These are phyloP conservation scores for Scophthalmus maximus DNA, from an alignment of 2,113 vertebrate genomes.

Conservation along the genomic window DNA sequence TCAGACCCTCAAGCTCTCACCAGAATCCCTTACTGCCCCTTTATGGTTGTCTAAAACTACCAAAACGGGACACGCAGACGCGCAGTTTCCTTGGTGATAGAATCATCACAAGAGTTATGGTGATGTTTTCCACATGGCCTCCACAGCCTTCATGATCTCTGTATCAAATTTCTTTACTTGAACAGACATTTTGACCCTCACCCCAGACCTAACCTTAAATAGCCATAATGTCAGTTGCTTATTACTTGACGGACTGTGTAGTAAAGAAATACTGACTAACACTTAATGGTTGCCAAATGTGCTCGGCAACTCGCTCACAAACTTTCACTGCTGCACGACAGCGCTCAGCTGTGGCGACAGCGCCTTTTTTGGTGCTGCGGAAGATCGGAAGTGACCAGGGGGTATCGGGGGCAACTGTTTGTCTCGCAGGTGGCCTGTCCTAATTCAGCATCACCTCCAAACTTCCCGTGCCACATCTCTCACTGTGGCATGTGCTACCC, in stretches of 20 bases:
- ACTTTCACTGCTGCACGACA: constrained; percentile 53
- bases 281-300: constrained; percentile 84
- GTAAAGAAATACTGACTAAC: constrained; percentile 72
- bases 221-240: constrained; percentile 78
- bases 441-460: constrained; percentile 72
- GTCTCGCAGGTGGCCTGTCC: constrained; percentile 76
- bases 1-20: no score
- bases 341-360: constrained; percentile 37
- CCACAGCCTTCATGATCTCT: constrained; percentile 70
- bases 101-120: constrained; percentile 63
- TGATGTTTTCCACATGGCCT: constrained; percentile 84
- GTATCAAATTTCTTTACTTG: constrained; percentile 78
- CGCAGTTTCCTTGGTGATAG: constrained; percentile 43
- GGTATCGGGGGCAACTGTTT: constrained; percentile 44
- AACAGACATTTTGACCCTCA: constrained; percentile 76
- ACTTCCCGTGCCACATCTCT: constrained; percentile 47
- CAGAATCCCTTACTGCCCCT: no score
- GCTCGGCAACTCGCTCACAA: constrained; percentile 56
- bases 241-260: constrained; percentile 76
- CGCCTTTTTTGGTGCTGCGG: constrained; percentile 53
- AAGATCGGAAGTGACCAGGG: constrained; percentile 68
- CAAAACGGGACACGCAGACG: constrained; percentile 29
- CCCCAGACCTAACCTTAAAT: constrained; percentile 78
- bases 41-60: constrained; percentile 29
- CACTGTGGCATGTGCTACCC: constrained; percentile 69